Evolutionary conservation across 2,797 vertebrate species (phyloP), one percentile per base, ranked within the genome.

Genomic region (Thalassophryne amazonica): DNA sequence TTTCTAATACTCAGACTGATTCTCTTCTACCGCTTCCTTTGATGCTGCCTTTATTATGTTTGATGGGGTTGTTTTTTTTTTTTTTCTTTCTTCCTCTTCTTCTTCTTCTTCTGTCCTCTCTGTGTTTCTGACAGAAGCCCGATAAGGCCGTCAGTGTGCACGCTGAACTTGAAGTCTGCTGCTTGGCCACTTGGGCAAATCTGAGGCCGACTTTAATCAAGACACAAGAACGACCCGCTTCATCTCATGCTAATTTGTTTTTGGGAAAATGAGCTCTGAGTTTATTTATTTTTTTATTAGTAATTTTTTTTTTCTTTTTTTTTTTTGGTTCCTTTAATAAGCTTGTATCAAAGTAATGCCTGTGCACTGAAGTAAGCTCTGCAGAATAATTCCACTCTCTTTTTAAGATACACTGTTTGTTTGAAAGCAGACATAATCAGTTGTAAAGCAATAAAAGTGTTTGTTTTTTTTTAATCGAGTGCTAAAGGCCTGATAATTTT

Each of bases 401-500:
- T 10, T 17, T 18, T 33, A 19, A 35, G 21, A 43, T 13, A 27
- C 24, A 3, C 47, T 63, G 59, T 71, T 81, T 80, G 81, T 77
- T 67, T 55, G 38, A 81, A 80, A 78, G 53, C 49, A 43, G 70
- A 53, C 48, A 78, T 62, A 78, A 81, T 85, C 77, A 69, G 82
- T 67, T 82, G 71, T 80, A 73, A 82, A 87, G 74, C 72, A 57
- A 67, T n/a, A 63, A 73, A 80, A 72, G 73, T 73, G 68, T 58
- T 50, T 60, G 42, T 78, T 85, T 83, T 90, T 85, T 78, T 85
- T 83, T 90, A 85, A 91, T 11, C 72, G 88, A 84, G 81, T 85
- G 89, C 73, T 89, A 88, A 89, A 84, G 87, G 69, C 64, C 76
- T 84, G 79, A 73, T 89, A 86, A 86, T 87, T 84, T 69, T n/a